phyloP scores from a whole-genome alignment of 2,113 vertebrate species.

The Promerops cafer region DNA sequence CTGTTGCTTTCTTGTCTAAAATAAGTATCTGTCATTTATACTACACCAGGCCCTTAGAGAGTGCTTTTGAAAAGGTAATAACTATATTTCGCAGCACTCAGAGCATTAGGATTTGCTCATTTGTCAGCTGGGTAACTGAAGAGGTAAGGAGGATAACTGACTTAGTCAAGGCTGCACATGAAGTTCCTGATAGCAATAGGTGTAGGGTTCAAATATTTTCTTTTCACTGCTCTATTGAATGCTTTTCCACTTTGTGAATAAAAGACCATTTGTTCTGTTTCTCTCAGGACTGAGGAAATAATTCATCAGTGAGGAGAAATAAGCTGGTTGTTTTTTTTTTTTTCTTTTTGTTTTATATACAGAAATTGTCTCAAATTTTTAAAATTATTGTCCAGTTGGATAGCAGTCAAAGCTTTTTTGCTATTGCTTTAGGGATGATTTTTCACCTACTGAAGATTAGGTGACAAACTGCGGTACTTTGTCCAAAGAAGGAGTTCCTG shows the following conservation, averaged over 20 bases:
- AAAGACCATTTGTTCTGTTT: neutral
- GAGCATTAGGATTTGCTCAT: constrained; percentile 5
- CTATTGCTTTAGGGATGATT: neutral
- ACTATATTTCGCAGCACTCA: neutral
- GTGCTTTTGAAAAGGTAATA: constrained; percentile 22
- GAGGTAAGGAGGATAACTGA: neutral
- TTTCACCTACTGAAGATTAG: neutral
- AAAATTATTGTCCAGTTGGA: neutral
- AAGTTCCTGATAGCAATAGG: neutral
- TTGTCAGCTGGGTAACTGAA: neutral
- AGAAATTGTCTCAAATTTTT: neutral
- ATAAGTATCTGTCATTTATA: constrained; percentile 17
- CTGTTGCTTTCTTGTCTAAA: neutral
- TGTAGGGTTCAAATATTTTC: neutral
- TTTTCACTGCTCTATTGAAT: neutral
- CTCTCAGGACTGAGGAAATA: neutral
- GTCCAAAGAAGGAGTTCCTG: neutral
- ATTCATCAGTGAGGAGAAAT: neutral
- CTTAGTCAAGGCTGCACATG: neutral
- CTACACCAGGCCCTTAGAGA: neutral
- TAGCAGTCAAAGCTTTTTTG: neutral
- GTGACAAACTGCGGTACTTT: neutral
- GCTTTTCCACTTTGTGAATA: neutral
- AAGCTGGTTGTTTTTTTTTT: rapidly evolving
- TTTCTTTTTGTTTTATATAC: neutral